Evolutionary conservation across 2,113 vertebrate genomes (phyloP), one percentile per base, ranked within the genome.

Genomic region (Rostratula benghalensis): DNA sequence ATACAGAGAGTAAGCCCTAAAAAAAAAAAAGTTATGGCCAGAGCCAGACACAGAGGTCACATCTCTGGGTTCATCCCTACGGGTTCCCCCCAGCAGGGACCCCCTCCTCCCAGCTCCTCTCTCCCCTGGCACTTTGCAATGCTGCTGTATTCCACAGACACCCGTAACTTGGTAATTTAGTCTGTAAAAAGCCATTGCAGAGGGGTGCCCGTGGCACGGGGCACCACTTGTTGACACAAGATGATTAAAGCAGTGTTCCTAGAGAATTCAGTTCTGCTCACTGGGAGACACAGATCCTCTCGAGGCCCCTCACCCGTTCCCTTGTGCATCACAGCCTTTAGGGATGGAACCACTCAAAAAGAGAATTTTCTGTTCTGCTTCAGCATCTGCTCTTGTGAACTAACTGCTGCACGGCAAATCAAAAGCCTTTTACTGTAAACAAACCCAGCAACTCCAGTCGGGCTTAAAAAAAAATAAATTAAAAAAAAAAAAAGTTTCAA

Each of bases 151-250:
- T 74, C 19, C 77, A 43, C 2, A 1, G 22, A 27, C 37, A 10
- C 27, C 5, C 37, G 1, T 4, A 6, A 53, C 19, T 13, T 2
- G 22, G 6, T 20, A 13, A 53, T 54, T 69, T 21, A 18, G 3
- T n/a, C 69, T 25, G 59, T 27, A 35, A 13, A 10, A 88, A 54
- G 28, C 6, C 50, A 22, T 4, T 2, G 31, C 48, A 21, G 19
- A 12, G 83, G 76, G 77, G 41, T 37, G 67, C 30, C 8, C 22
- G 2, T 0, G 3, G 20, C 30, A 2, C 0, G 35, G 57, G 35
- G 57, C 53, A 27, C n/a, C 6, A 6, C 80, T 74, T 13, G 51
- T 2, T 17, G 51, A 25, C 61, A 22, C 17, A 4, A 15, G 13
- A 10, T 16, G 67, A 46, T 61, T 19, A 8, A 28, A 74, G 27